Conservation (phyloP, 2,113 vertebrate genomes). For the Chrysemys picta region DNA sequence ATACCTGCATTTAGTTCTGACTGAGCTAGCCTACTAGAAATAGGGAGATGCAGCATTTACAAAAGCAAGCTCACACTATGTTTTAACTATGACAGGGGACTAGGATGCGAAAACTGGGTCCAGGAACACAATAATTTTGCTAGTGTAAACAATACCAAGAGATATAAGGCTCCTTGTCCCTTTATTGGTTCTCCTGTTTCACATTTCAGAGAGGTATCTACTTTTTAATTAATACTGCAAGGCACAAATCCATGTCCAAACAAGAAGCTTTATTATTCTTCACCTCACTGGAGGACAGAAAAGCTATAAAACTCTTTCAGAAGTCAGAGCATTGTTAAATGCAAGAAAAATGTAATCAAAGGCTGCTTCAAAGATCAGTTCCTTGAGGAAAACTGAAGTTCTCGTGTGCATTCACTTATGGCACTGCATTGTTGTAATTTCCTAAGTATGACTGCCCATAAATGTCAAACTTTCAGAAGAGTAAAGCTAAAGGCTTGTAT, state of each 20-base stretch:
- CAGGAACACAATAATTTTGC: neutral
- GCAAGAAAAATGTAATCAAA: neutral
- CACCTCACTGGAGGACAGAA: neutral
- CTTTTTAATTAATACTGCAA: neutral
- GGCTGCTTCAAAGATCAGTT: neutral
- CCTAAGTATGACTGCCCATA: neutral
- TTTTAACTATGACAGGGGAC: neutral
- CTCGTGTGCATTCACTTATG: neutral
- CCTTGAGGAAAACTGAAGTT: neutral
- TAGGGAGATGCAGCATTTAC: neutral
- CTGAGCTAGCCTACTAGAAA: neutral
- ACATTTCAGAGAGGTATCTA: neutral
- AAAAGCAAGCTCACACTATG: neutral
- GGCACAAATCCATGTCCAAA: neutral
- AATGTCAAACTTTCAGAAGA: neutral
- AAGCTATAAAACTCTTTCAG: neutral
- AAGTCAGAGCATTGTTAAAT: neutral
- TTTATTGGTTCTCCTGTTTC: neutral
- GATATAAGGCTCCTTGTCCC: neutral
- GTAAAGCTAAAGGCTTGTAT: neutral
- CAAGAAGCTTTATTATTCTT: neutral
- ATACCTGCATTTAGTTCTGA: neutral
- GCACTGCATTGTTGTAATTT: neutral
- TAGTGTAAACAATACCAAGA: neutral
- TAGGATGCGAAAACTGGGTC: neutral